Conservation (phyloP, 35 echinoderm and acorn worm species). For the Heliocidaris tuberculata region DNA sequence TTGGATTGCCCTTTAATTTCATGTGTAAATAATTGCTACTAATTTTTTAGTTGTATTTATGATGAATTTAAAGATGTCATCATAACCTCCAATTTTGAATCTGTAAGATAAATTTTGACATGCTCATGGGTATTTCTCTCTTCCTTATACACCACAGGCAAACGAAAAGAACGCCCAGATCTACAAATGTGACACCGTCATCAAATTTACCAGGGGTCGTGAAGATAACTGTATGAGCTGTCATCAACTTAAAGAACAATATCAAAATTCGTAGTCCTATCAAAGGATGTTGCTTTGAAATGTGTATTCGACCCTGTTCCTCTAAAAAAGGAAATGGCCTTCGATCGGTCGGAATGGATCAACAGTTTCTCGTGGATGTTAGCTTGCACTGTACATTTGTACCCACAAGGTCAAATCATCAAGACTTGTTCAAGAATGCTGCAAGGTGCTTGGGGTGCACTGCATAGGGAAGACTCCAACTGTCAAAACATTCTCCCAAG, state of each 20-base stretch:
- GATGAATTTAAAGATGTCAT: too few species aligned
- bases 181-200: slow-evolving; percentile 47
- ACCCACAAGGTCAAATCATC: not conserved
- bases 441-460: not conserved
- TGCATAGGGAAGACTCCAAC: not conserved
- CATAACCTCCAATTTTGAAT: too few species aligned
- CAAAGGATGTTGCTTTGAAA: not conserved
- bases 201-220: slow-evolving; percentile 78
- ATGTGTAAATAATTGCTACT: too few species aligned
- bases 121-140: not conserved
- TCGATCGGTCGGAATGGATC: not conserved
- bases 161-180: slow-evolving; percentile 71
- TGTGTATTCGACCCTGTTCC: not conserved
- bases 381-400: not conserved
- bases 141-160: slow-evolving; percentile 45
- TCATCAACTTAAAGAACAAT: not conserved
- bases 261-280: not conserved
- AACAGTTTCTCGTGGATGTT: not conserved
- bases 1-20: too few species aligned
- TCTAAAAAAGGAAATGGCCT: not conserved
- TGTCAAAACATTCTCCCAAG: not conserved
- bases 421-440: not conserved
- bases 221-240: slow-evolving; percentile 85
- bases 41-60: too few species aligned
- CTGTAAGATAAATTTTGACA: not conserved